These are phyloP conservation scores for Contarinia nasturtii DNA, from an alignment of 1,140 invertebrate genomes.

Conservation along the genomic window DNA sequence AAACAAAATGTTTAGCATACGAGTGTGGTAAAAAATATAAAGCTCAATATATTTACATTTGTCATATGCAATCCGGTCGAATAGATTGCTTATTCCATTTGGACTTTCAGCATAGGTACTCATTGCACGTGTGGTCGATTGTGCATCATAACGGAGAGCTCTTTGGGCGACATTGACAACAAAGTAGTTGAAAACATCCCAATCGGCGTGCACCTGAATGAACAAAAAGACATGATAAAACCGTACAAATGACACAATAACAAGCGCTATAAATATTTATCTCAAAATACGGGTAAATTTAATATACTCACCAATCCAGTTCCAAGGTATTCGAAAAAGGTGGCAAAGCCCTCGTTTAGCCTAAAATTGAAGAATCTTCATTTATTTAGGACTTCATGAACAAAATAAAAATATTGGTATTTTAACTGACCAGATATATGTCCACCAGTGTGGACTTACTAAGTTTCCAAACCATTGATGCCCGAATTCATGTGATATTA, in stretches of 20 bases:
- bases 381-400: not conserved
- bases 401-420: not conserved
- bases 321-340: slow-evolving; percentile 10
- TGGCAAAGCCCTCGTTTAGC: slow-evolving; percentile 26
- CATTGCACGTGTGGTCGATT: too few relatives aligned
- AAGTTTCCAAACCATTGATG: slow-evolving; percentile 32
- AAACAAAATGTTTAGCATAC: slow-evolving; percentile 18
- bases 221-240: slow-evolving; percentile 4
- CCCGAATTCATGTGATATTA: slow-evolving; percentile 24
- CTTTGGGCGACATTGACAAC: too few relatives aligned
- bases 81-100: too few relatives aligned
- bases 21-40: too few relatives aligned
- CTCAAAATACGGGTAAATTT: slow-evolving; percentile 1
- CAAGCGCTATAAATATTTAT: not conserved
- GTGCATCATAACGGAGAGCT: too few relatives aligned
- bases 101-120: too few relatives aligned
- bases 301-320: slow-evolving; percentile 8
- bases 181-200: slow-evolving; percentile 23
- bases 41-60: too few relatives aligned
- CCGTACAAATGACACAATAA: slow-evolving; percentile 16
- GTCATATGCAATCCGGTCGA: too few relatives aligned
- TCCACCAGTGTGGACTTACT: slow-evolving; percentile 26
- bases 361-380: too few relatives aligned
- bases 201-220: slow-evolving; percentile 36
- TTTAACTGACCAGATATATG: slow-evolving; percentile 16